Conservation (phyloP, 2,797 vertebrate genomes). For the Buphagus erythrorhynchus region DNA sequence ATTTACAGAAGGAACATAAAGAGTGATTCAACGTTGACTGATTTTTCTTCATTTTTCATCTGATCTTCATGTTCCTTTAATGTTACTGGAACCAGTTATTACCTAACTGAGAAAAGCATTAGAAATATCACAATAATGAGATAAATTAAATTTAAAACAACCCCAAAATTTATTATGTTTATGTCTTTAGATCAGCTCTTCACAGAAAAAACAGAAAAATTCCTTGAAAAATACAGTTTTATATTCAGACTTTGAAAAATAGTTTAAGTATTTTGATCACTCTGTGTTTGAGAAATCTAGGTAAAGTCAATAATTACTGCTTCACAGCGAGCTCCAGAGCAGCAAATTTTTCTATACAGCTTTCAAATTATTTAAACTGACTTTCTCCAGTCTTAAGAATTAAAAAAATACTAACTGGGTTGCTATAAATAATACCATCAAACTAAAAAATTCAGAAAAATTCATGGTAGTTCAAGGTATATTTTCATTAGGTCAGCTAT, state of each 20-base stretch:
- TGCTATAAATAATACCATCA: background rate
- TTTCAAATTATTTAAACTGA: background rate
- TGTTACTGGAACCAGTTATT: background rate
- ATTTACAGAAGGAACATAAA: background rate
- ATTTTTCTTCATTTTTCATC: background rate
- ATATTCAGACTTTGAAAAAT: background rate
- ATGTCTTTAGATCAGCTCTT: background rate
- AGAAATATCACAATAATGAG: background rate
- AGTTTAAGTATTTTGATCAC: background rate
- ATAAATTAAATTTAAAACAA: background rate
- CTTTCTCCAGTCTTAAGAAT: background rate
- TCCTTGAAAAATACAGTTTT: background rate
- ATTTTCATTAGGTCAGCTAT: background rate
- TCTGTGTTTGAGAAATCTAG: background rate
- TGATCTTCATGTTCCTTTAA: background rate
- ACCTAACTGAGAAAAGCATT: background rate
- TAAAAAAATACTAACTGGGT: background rate
- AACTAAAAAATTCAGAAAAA: background rate
- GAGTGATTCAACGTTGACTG: background rate
- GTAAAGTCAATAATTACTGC: background rate
- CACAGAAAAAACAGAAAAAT: background rate
- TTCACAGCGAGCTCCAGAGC: background rate
- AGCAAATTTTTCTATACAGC: background rate
- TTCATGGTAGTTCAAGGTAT: background rate
- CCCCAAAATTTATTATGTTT: background rate